Evolutionary conservation across 2,888 invertebrate genomes (phyloP).

Genomic region (Holacanthella duospinosa): DNA sequence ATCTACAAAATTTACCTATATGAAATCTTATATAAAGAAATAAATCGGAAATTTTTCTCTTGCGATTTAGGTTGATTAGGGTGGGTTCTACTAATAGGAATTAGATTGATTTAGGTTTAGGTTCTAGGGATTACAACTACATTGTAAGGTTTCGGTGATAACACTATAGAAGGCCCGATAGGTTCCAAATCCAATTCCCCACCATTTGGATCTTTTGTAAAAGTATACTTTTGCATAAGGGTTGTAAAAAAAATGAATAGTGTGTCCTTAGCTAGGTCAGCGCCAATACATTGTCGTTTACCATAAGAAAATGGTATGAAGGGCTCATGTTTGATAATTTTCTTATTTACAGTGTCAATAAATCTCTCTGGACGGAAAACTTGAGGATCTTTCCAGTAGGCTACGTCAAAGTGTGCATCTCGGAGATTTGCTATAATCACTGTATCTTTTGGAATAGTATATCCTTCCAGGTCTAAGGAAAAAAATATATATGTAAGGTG

Average conservation of each 20-base stretch:
- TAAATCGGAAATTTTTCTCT: no score
- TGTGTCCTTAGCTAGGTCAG: constrained; percentile 29
- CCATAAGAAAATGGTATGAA: constrained; percentile 31
- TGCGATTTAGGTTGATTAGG: no score
- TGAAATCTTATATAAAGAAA: no score
- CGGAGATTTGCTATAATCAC: constrained; percentile 29
- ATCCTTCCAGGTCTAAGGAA: constrained; percentile 30
- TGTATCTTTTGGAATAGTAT: constrained; percentile 32
- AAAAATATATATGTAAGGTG: neutral
- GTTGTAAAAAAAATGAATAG: constrained; percentile 32
- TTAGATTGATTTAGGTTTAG: no score
- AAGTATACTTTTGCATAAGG: constrained; percentile 28
- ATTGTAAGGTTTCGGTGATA: constrained; percentile 32
- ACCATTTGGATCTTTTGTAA: constrained; percentile 25
- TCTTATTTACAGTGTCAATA: constrained; percentile 31
- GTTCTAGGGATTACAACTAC: constrained; percentile 27
- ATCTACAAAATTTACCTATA: no score
- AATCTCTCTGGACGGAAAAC: constrained; percentile 38
- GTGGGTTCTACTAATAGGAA: no score
- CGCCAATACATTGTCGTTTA: constrained; percentile 27
- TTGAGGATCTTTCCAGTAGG: constrained; percentile 37
- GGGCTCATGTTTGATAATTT: constrained; percentile 30
- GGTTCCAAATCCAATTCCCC: constrained; percentile 19
- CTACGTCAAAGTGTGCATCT: constrained; percentile 33
- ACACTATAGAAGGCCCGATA: constrained; percentile 28